A percentile compares a stretch with the other conserved stretches of the same genome.
Evolutionary conservation across 2,888 invertebrate genomes (phyloP).

Genomic region (Cataglyphis livida): DNA sequence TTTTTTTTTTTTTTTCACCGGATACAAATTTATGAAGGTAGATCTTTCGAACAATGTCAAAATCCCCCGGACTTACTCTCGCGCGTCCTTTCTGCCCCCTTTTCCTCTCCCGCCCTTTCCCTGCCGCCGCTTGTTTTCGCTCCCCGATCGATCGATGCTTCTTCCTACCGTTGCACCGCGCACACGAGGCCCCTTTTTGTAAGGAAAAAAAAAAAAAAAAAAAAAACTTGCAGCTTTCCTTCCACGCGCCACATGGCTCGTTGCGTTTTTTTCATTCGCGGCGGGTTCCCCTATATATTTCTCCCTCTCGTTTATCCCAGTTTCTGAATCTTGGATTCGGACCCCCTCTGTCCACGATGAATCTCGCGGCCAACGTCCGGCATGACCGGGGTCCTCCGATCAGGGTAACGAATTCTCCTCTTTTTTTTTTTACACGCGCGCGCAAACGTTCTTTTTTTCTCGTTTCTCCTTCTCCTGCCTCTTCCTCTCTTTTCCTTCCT

Average conservation of each 20-base stretch:
- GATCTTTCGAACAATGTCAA: conserved; percentile 61
- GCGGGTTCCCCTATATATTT: conserved; percentile 56
- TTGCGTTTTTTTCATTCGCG: conserved; percentile 76
- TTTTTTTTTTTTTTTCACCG: conserved; percentile 13
- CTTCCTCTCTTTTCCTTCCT: conserved; percentile 56
- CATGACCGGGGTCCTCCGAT: conserved; percentile 62
- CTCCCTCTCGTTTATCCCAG: conserved; percentile 59
- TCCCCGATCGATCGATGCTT: conserved; percentile 55
- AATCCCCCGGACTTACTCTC: conserved; percentile 62
- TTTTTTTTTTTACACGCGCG: conserved; percentile 34
- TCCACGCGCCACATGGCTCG: conserved; percentile 82
- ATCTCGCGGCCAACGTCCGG: conserved; percentile 80
- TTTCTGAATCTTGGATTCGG: conserved; percentile 72
- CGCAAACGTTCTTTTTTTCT: conserved; percentile 2
- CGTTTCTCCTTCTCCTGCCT: conserved; percentile 35
- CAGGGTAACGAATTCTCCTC: conserved; percentile 50
- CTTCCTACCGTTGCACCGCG: conserved; percentile 48
- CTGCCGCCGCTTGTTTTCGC: conserved; percentile 17
- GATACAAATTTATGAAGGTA: conserved; percentile 61
- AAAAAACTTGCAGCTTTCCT: conserved; percentile 72
- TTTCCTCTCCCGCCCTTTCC: conserved; percentile 29
- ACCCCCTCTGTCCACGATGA: conserved; percentile 73
- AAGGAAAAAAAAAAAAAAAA: conserved; percentile 63
- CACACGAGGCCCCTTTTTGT: conserved; percentile 42
- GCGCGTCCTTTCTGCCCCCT: conserved; percentile 47